Percentiles rank a stretch among this genome's conserved stretches.
Evolutionary conservation across 1,140 invertebrate genomes (phyloP).

Genomic region (Bombus haemorrhoidalis): DNA sequence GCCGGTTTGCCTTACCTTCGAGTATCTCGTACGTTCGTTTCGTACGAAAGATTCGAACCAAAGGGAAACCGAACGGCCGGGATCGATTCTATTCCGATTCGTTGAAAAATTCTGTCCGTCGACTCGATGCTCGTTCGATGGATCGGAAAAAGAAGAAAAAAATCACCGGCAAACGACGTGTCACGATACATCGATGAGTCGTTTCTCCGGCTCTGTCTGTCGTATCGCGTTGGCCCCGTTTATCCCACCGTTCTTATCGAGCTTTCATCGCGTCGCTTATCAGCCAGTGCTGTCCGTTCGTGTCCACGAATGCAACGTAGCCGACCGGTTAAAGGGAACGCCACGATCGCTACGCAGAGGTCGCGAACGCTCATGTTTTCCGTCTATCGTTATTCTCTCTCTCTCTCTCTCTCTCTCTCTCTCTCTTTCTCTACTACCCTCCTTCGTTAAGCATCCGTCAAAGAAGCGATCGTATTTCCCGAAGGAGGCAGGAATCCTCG

Average conservation of each 20-base stretch:
- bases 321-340: conserved; percentile 35
- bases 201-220: background rate
- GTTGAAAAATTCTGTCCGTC: background rate
- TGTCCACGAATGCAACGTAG: conserved; percentile 37
- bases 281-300: conserved; percentile 17
- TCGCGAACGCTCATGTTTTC: background rate
- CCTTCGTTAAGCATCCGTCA: background rate
- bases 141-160: no score
- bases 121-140: background rate
- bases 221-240: conserved; percentile 32
- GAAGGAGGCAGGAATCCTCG: background rate
- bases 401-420: conserved; percentile 4
- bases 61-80: background rate
- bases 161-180: background rate
- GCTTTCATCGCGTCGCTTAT: conserved; percentile 52
- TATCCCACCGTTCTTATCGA: conserved; percentile 41
- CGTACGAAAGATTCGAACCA: background rate
- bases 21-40: background rate
- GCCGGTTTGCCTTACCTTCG: no score
- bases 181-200: background rate
- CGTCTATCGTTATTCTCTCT: conserved; percentile 24
- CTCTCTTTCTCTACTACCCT: background rate
- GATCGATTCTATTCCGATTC: background rate
- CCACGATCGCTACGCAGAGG: background rate
- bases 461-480: background rate